Conservation (phyloP, 1,140 invertebrate genomes). For the Drosophila parvula region DNA sequence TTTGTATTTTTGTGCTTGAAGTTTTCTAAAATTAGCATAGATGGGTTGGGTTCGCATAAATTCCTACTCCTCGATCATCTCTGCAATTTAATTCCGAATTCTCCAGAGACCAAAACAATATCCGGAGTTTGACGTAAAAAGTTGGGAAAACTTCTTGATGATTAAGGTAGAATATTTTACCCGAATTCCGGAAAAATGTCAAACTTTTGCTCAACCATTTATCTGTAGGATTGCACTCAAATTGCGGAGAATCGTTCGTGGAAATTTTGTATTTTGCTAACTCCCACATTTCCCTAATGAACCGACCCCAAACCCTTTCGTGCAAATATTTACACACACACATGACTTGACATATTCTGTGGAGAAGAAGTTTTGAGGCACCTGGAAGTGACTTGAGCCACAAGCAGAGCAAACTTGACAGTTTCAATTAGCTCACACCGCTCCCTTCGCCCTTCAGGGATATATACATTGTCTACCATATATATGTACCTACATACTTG, state of each 20-base stretch:
- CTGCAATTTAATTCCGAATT: not conserved
- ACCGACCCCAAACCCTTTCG: constrained; percentile 33
- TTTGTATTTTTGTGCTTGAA: not conserved
- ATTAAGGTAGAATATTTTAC: constrained; percentile 2
- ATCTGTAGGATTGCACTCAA: constrained; percentile 27
- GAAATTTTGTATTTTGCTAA: constrained; percentile 6
- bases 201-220: constrained; percentile 38
- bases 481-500: no score
- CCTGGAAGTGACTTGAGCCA: constrained; percentile 50
- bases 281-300: constrained; percentile 33
- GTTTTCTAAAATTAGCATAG: not conserved
- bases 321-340: constrained; percentile 40
- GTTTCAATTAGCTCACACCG: constrained; percentile 67
- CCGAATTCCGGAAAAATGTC: constrained; percentile 37
- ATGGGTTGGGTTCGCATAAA: not conserved
- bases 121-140: constrained; percentile 12
- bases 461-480: not conserved
- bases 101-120: not conserved
- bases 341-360: constrained; percentile 33
- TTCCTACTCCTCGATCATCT: not conserved
- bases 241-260: constrained; percentile 1
- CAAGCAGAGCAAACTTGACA: constrained; percentile 48
- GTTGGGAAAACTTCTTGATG: constrained; percentile 2
- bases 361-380: constrained; percentile 38
- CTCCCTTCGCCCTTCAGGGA: not conserved